Evolutionary conservation across 37 sponge, comb jelly and placozoan genomes (phyloP).

Genomic region (Lycopodina hypogea): DNA sequence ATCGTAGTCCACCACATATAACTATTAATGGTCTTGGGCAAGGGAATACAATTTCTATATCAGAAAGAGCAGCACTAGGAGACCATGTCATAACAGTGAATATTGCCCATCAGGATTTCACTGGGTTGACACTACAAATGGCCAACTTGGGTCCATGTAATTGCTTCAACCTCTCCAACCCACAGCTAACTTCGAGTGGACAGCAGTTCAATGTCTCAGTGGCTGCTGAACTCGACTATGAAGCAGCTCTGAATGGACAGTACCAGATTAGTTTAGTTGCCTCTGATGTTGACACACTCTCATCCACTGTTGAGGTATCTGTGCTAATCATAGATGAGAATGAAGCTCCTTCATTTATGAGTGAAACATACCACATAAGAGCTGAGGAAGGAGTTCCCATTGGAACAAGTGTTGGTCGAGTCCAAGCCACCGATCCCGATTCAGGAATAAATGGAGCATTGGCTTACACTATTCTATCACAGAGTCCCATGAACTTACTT

Average conservation of each 20-base stretch:
- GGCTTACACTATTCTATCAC: conserved; percentile 20
- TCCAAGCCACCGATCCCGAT: conserved; percentile 46
- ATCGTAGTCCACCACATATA: conserved; percentile 48
- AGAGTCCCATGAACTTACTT: conserved; percentile 8
- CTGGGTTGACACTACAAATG: background rate
- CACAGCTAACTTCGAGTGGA: background rate
- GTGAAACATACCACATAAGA: background rate
- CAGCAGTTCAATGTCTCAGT: background rate
- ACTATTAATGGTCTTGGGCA: conserved; percentile 28
- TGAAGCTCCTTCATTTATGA: conserved; percentile 36
- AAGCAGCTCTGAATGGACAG: conserved; percentile 35
- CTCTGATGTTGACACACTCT: conserved; percentile 33
- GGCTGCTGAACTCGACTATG: conserved; percentile 42
- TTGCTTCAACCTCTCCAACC: conserved; percentile 4
- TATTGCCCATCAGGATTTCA: conserved; percentile 36
- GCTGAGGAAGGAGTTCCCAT: conserved; percentile 47
- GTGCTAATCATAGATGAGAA: conserved; percentile 36
- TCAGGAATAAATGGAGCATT: conserved; percentile 21
- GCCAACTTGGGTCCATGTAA: conserved; percentile 8
- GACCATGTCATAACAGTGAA: conserved; percentile 29
- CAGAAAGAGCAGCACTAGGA: conserved; percentile 37
- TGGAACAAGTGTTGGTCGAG: conserved; percentile 20
- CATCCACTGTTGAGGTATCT: conserved; percentile 3
- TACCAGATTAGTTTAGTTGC: conserved; percentile 40
- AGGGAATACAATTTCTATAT: background rate